Percentiles rank a stretch among this genome's conserved stretches.
Conservation (phyloP, 64 coral and sea anemone genomes). For the Trachythela sp. region DNA sequence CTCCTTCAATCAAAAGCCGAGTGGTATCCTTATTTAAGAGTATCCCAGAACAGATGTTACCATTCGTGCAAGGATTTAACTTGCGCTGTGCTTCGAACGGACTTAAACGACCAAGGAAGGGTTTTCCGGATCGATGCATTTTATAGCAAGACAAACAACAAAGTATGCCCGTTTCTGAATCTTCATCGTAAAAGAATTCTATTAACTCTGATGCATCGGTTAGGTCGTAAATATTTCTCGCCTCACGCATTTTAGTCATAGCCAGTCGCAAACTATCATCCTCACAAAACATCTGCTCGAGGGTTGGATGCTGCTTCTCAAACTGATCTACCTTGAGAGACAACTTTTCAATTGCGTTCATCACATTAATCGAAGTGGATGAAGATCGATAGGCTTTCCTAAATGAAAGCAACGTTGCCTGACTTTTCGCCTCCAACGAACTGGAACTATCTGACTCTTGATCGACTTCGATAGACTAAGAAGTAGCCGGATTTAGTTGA, state of each 20-base stretch:
- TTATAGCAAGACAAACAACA: neutral
- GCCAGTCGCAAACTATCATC: neutral
- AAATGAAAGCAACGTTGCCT: neutral
- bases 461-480: neutral
- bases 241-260: neutral
- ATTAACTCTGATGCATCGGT: neutral
- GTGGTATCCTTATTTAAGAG: neutral
- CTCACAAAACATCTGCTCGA: neutral
- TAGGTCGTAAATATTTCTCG: neutral
- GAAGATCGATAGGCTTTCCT: neutral
- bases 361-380: neutral
- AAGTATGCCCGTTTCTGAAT: neutral
- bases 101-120: neutral
- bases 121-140: neutral
- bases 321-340: neutral
- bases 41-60: neutral
- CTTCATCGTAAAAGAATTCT: constrained; percentile 6
- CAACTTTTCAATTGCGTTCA: neutral
- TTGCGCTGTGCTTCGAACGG: neutral
- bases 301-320: neutral
- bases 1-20: neutral
- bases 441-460: neutral
- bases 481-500: neutral
- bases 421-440: neutral
- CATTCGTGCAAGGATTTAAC: neutral